Conservation (phyloP, 2,888 invertebrate species). For the Masnerella sp. region DNA sequence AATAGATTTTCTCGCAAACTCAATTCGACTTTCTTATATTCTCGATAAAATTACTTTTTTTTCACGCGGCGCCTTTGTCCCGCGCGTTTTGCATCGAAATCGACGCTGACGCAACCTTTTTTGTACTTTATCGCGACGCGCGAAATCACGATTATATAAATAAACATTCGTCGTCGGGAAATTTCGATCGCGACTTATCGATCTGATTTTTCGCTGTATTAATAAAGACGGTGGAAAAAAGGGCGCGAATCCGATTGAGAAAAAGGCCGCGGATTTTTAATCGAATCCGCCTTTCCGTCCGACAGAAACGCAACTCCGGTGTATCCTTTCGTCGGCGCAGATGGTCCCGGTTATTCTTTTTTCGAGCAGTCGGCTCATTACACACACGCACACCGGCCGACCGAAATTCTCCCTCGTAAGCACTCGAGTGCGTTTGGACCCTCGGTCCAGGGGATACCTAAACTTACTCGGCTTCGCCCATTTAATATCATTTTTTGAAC, state of each 20-base stretch:
- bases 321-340: conserved; percentile 51
- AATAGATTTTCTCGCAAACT: conserved; percentile 60
- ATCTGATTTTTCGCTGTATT: conserved; percentile 28
- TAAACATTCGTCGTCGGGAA: conserved; percentile 30
- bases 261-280: conserved; percentile 23
- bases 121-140: conserved; percentile 31
- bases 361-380: conserved; percentile 56
- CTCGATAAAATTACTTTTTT: conserved; percentile 56
- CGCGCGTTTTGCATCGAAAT: conserved; percentile 47
- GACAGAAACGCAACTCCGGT: conserved; percentile 17
- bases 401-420: conserved; percentile 71
- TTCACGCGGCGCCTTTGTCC: conserved; percentile 29
- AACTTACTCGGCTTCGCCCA: conserved; percentile 21
- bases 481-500: conserved; percentile 31
- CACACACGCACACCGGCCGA: conserved; percentile 61
- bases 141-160: conserved; percentile 43
- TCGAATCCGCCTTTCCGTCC: conserved; percentile 15
- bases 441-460: conserved; percentile 65
- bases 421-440: conserved; percentile 62
- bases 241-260: neutral
- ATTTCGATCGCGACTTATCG: conserved; percentile 32
- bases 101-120: conserved; percentile 20
- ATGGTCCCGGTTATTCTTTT: conserved; percentile 50
- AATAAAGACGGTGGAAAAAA: conserved; percentile 17
- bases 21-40: conserved; percentile 59